Base-by-base conservation (phyloP, 2,113 vertebrate genomes). In the Lathamus discolor region DNA sequence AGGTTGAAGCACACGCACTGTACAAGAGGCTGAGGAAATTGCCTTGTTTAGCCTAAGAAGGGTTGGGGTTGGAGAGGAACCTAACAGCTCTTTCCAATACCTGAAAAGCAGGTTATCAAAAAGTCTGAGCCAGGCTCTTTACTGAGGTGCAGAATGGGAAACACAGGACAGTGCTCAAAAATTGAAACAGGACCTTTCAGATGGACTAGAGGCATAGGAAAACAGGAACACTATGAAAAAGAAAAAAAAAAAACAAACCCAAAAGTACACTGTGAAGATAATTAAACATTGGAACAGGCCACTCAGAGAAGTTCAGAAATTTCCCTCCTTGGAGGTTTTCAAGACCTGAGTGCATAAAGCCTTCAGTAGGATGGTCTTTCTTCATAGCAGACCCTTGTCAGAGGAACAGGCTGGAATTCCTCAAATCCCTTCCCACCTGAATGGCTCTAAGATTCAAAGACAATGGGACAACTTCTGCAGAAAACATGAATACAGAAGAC, bases 401-500 rank as follows among this genome's bases (percentile, higher is more conserved):
- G 70, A 73, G 44, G n/a, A 87, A 66, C 23, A 69, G n/a, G 24
- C 9, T n/a, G 17, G 25, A 46, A 16, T 61, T 87, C 64, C 27
- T 91, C 48, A 77, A 86, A 41, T 37, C 31, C 13, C 28, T 70
- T 80, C 37, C 31, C 44, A 35, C 7, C 46, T 43, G 23, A 68
- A 46, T 9, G 13, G 23, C 52, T 61, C 29, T 64, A 61, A 52
- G 33, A 70, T n/a, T 69, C 62, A 86, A 74, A 88, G 79, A 95
- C 27, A 92, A 86, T 64, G 61, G 54, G 54, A 66, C 73, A 33
- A 90, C 61, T 86, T 93, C 37, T 44, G 68, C 87, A 79, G 72
- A 96, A 97, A 94, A 86, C 81, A 94, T 24, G 59, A 35, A 89
- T 27, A 82, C 15, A 88, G 55, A 59, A 70, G 43, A 80, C n/a